A percentile compares a stretch with the other conserved stretches of the same genome.
These are phyloP conservation scores for Listrodromus nycthemerus DNA, from an alignment of 2,888 invertebrate genomes.

Conservation along the genomic window DNA sequence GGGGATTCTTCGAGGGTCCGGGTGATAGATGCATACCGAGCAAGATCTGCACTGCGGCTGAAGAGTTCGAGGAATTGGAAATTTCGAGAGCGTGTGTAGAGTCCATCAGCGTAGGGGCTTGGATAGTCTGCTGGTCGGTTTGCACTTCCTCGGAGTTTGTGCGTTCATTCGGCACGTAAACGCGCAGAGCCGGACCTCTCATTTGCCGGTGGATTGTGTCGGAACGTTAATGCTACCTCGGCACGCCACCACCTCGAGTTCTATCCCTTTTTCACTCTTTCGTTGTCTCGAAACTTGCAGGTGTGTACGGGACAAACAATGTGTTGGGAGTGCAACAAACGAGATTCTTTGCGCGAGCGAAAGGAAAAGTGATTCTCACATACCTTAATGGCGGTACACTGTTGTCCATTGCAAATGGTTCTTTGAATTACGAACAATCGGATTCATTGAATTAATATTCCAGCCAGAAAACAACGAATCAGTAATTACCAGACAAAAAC, in stretches of 20 bases:
- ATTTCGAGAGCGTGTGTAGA: conserved; percentile 81
- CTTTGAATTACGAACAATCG: too few species aligned
- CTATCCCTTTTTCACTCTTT: conserved; percentile 44
- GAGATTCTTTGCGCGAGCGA: conserved; percentile 7
- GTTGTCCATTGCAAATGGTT: too few species aligned
- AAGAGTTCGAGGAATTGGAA: conserved; percentile 81
- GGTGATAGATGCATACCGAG: conserved; percentile 7
- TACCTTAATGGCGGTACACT: conserved; percentile 10
- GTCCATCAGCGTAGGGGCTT: conserved; percentile 76
- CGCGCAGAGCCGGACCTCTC: conserved; percentile 76
- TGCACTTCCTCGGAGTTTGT: conserved; percentile 71
- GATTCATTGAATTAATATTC: too few species aligned
- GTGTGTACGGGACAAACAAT: conserved; percentile 79
- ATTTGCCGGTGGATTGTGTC: conserved; percentile 82
- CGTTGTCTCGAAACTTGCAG: conserved; percentile 76
- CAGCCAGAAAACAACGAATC: too few species aligned
- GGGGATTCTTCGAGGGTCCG: conserved; percentile 10
- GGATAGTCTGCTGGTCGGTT: conserved; percentile 52
- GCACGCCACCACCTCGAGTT: conserved; percentile 75
- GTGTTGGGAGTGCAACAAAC: conserved; percentile 46
- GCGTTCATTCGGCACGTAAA: conserved; percentile 77
- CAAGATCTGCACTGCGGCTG: conserved; percentile 67
- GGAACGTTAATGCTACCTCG: conserved; percentile 79
- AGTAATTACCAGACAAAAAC: too few species aligned
- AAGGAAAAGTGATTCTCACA: conserved; percentile 38